phyloP scores from a whole-genome alignment of 2,888 invertebrate genomes.

The Perithous albicinctus region DNA sequence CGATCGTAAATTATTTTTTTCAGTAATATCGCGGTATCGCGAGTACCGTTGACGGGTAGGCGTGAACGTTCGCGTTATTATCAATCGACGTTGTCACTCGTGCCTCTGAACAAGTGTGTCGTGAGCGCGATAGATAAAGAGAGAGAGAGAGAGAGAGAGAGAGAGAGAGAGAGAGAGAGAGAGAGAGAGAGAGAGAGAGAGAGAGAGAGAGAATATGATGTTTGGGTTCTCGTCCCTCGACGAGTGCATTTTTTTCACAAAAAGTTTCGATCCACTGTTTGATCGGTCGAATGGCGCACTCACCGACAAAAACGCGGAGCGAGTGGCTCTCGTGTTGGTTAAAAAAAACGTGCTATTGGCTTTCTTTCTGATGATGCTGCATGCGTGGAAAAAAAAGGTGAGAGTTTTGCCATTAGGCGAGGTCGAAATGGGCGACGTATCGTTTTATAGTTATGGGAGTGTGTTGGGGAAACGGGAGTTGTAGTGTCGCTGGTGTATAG shows the following conservation, averaged over 20 bases:
- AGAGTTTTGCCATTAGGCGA: constrained; percentile 64
- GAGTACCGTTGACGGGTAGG: constrained; percentile 54
- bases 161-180: too few species aligned
- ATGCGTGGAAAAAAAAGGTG: constrained; percentile 48
- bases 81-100: constrained; percentile 75
- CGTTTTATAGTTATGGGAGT: constrained; percentile 64
- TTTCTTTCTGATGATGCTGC: constrained; percentile 64
- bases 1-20: constrained; percentile 80
- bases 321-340: constrained; percentile 27
- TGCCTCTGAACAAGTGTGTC: constrained; percentile 46
- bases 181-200: too few species aligned
- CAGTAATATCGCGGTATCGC: constrained; percentile 73
- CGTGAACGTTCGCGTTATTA: constrained; percentile 76
- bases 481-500: constrained; percentile 46
- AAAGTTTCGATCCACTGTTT: constrained; percentile 33
- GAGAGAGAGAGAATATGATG: constrained; percentile 16
- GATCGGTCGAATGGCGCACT: constrained; percentile 40
- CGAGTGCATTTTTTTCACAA: constrained; percentile 44
- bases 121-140: constrained; percentile 38
- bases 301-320: constrained; percentile 45
- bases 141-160: too few species aligned
- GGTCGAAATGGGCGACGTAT: constrained; percentile 60
- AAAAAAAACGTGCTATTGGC: constrained; percentile 49
- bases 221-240: constrained; percentile 18
- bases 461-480: constrained; percentile 30